A percentile compares a stretch with the other conserved stretches of the same genome.
Evolutionary conservation across 1,140 invertebrate species (phyloP).

Genomic region (Bombus balteatus): DNA sequence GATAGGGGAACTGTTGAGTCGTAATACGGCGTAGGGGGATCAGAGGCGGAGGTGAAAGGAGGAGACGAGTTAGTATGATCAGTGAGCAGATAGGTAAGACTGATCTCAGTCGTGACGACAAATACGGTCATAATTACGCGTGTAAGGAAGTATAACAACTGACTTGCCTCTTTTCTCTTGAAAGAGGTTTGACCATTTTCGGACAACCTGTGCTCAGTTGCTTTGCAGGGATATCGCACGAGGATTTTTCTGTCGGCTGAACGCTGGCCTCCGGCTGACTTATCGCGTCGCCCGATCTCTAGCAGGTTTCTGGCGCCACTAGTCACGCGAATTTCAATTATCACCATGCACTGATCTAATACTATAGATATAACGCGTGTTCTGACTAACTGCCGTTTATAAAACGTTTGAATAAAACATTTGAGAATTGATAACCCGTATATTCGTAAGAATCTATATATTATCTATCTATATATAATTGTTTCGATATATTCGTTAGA

Average conservation of each 20-base stretch:
- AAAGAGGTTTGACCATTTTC: conserved; percentile 39
- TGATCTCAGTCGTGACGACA: conserved; percentile 42
- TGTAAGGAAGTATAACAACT: conserved; percentile 61
- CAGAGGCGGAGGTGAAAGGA: conserved; percentile 16
- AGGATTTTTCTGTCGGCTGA: conserved; percentile 6
- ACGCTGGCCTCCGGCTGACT: background rate
- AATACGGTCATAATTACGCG: conserved; percentile 66
- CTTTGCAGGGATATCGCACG: conserved; percentile 3
- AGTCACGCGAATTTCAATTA: conserved; percentile 31
- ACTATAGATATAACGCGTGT: background rate
- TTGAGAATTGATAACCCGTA: background rate
- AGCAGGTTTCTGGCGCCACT: conserved; percentile 27
- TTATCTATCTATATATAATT: background rate
- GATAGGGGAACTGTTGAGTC: background rate
- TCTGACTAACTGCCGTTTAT: no score
- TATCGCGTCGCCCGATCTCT: conserved; percentile 34
- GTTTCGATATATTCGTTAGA: background rate
- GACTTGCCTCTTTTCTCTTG: conserved; percentile 38
- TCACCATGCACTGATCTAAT: background rate
- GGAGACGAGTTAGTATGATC: background rate
- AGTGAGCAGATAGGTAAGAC: conserved; percentile 29
- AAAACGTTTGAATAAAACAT: background rate
- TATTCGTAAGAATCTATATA: background rate
- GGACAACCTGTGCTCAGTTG: background rate
- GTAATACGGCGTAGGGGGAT: background rate